Base-by-base conservation (phyloP, 2,888 invertebrate species). In the Pristionchus maxplancki region DNA sequence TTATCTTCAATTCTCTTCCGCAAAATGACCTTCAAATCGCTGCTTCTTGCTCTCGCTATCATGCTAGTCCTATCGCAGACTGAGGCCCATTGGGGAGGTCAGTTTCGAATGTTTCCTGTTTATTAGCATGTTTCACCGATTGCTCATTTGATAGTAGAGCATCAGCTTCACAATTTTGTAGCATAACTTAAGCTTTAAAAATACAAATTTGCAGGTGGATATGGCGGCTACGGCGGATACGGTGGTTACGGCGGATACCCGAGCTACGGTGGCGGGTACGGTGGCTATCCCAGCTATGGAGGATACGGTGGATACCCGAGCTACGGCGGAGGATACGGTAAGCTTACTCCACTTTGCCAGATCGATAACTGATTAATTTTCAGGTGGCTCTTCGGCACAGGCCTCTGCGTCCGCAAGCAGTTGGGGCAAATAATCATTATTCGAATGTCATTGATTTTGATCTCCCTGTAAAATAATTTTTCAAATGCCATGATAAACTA, bases 31-130 rank as follows among this genome's bases (percentile, higher is more conserved):
- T 9, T n/a, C 24, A 58, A 58, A 24, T 9, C n/a, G 3, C 58
- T 58, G 8, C n/a, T 58, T 4, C 58, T 58, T 58, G 20, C 58
- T 8, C 58, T 58, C 58, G 58, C 58, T n/a, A 5, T 58, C 24
- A 24, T 58, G 24, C 58, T 58, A 58, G 58, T 58, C n/a, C 58
- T 58, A n/a, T 58, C 58, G n/a, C 58, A 58, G 8, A 58, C n/a
- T 58, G 58, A 58, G 58, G 58, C 58, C 58, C 58, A 58, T 58
- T 58, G 58, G 58, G 58, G 58, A 58, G 58, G 58, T 58, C 58
- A 9, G 58, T 58, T 58, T 58, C n/a, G n/a, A 15, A 3, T 50
- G 1, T 20, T 17, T 50, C 13, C 1, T 1, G 50, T 20, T 50
- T n/a, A n/a, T n/a, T n/a, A n/a, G n/a, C n/a, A 17, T 17, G 50